A percentile compares a stretch with the other conserved stretches of the same genome.
Evolutionary conservation across 2,113 vertebrate genomes (phyloP).

Genomic region (Cheirogaleus medius): DNA sequence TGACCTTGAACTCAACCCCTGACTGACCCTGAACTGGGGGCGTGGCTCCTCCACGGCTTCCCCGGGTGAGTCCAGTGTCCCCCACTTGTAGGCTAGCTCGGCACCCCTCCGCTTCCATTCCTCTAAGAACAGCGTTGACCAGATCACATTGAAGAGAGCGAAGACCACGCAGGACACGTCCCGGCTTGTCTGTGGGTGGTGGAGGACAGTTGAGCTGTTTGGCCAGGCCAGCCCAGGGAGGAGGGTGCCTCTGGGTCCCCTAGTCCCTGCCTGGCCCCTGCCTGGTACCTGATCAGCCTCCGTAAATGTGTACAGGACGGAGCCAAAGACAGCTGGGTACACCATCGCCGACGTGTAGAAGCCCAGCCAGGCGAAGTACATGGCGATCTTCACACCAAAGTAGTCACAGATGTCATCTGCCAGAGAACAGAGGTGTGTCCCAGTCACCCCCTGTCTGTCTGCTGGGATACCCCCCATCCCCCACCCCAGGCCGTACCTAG

Average conservation of each 20-base stretch:
- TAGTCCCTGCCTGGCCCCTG: fast-evolving
- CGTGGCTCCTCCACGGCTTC: constrained; percentile 96
- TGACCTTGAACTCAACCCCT: neutral
- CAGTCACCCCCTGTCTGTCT: neutral
- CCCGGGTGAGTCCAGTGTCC: constrained; percentile 91
- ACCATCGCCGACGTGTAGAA: constrained; percentile 99
- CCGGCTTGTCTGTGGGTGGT: constrained; percentile 90
- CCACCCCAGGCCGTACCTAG: constrained; percentile 84
- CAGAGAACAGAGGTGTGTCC: fast-evolving
- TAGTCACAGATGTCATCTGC: constrained; percentile 98
- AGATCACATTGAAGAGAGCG: constrained; percentile 97
- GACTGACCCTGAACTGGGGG: constrained; percentile 94
- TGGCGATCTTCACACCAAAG: constrained; percentile 97
- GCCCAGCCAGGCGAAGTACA: constrained; percentile 99
- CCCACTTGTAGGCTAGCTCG: constrained; percentile 98
- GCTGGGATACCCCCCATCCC: neutral
- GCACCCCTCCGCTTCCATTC: constrained; percentile 97
- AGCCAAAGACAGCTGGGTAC: constrained; percentile 95
- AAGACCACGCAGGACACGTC: constrained; percentile 98
- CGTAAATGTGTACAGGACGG: constrained; percentile 95
- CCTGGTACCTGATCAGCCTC: constrained; percentile 93
- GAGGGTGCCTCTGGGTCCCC: neutral
- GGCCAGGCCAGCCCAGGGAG: neutral
- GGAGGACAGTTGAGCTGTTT: neutral
- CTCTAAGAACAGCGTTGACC: constrained; percentile 97